phyloP scores from a whole-genome alignment of 2,888 invertebrate genomes.

The Cerceris ruficornis region DNA sequence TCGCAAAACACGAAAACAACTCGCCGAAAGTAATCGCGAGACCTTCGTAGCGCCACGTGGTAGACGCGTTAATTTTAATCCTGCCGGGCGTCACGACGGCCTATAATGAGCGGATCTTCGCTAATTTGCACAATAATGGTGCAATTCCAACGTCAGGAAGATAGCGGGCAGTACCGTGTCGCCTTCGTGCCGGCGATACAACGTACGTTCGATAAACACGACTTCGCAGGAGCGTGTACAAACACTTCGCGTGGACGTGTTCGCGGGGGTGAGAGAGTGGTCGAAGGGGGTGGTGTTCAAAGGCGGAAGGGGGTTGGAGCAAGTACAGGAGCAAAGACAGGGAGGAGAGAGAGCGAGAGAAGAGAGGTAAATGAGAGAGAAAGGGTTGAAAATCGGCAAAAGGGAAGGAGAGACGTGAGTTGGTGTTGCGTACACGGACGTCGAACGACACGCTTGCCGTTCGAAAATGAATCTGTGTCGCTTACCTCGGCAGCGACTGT shows the following conservation, averaged over 20 bases:
- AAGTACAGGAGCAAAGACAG: not conserved
- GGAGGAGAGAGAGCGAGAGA: not conserved
- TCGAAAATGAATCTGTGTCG: conserved; percentile 62
- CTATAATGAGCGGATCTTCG: conserved; percentile 70
- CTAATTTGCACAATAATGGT: conserved; percentile 79
- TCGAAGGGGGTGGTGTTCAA: not conserved
- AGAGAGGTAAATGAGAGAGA: too few relatives aligned
- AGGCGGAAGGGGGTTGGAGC: not conserved
- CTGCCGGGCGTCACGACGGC: conserved; percentile 63
- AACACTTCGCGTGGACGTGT: conserved; percentile 53
- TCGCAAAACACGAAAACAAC: not conserved
- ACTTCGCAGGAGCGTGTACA: conserved; percentile 52
- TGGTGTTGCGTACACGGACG: conserved; percentile 5
- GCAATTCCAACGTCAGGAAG: conserved; percentile 73
- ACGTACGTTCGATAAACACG: conserved; percentile 59
- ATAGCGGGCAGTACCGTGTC: conserved; percentile 62
- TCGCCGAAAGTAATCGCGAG: conserved; percentile 34
- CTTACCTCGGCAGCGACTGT: conserved; percentile 18
- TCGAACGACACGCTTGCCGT: conserved; percentile 16
- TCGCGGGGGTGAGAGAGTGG: conserved; percentile 29
- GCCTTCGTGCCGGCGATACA: conserved; percentile 60
- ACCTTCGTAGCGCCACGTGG: conserved; percentile 38
- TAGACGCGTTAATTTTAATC: conserved; percentile 68
- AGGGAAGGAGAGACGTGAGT: conserved; percentile 1
- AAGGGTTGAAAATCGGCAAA: conserved; percentile 12